These are phyloP conservation scores for Drosophila bocki DNA, from an alignment of 1,140 invertebrate genomes.

Conservation along the genomic window DNA sequence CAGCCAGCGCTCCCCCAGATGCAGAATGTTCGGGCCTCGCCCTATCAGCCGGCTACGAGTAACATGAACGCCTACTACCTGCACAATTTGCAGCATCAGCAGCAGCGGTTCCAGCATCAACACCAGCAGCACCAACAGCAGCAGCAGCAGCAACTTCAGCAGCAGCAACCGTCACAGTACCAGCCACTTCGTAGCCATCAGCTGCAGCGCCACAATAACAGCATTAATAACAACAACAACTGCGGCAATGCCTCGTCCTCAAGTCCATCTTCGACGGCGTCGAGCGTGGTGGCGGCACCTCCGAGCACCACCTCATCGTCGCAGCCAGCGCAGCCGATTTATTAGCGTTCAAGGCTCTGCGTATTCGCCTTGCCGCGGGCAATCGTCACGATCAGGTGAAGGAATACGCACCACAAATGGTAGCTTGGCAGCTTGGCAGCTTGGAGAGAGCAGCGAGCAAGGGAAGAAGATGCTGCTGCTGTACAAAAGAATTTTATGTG, in stretches of 20 bases:
- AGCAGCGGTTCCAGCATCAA: conserved; percentile 62
- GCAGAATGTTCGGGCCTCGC: conserved; percentile 73
- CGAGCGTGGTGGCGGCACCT: conserved; percentile 62
- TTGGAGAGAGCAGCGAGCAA: too few species aligned
- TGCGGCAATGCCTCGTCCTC: conserved; percentile 72
- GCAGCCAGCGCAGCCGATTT: conserved; percentile 71
- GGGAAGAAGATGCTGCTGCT: conserved; percentile 25
- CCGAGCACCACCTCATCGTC: conserved; percentile 38
- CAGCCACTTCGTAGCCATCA: conserved; percentile 63
- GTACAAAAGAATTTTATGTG: conserved; percentile 52
- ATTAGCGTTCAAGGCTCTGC: conserved; percentile 78
- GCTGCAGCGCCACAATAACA: conserved; percentile 66
- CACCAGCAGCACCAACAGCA: conserved; percentile 67
- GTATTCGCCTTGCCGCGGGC: conserved; percentile 75
- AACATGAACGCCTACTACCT: conserved; percentile 74
- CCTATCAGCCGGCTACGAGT: conserved; percentile 62
- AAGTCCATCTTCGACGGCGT: conserved; percentile 69
- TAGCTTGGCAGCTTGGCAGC: conserved; percentile 15
- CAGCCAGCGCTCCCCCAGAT: conserved; percentile 71
- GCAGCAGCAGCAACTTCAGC: conserved; percentile 48
- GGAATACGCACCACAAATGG: conserved; percentile 54
- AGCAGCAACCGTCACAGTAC: conserved; percentile 46
- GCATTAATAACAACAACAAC: conserved; percentile 60
- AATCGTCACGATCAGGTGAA: conserved; percentile 66
- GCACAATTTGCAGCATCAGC: conserved; percentile 72